phyloP scores from a whole-genome alignment of 2,797 vertebrate genomes.

The Cynodonichthys magdalenae region DNA sequence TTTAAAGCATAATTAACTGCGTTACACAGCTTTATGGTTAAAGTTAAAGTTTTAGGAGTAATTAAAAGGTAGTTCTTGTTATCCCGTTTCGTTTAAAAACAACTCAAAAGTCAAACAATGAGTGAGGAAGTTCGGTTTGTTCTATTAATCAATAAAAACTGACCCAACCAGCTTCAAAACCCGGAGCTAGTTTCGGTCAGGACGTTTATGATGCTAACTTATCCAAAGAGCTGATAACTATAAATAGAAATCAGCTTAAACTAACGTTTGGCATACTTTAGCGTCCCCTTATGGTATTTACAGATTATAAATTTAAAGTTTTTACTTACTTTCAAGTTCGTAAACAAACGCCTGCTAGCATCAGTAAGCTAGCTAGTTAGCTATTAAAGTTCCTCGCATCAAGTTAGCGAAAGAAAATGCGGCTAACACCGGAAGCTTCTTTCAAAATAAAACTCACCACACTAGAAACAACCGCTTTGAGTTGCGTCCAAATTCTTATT shows the following conservation, averaged over 20 bases:
- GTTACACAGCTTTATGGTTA: too few species aligned
- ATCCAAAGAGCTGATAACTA: background rate
- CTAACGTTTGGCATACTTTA: background rate
- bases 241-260: accelerated
- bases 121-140: background rate
- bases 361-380: slow-evolving; percentile 56
- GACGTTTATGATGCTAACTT: slow-evolving; percentile 3
- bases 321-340: background rate
- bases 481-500: accelerated
- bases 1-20: too few species aligned
- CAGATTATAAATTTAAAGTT: accelerated
- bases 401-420: background rate
- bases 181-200: slow-evolving; percentile 29
- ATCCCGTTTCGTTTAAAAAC: background rate
- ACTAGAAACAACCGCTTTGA: accelerated
- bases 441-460: slow-evolving; percentile 29
- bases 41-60: too few species aligned
- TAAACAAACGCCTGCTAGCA: slow-evolving; percentile 40
- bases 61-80: too few species aligned
- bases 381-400: slow-evolving; percentile 53
- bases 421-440: accelerated
- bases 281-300: accelerated
- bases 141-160: background rate
- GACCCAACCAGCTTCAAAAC: slow-evolving; percentile 18
- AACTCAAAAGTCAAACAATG: background rate